phyloP scores from a whole-genome alignment of 2,113 vertebrate species.

The Coturnix japonica region DNA sequence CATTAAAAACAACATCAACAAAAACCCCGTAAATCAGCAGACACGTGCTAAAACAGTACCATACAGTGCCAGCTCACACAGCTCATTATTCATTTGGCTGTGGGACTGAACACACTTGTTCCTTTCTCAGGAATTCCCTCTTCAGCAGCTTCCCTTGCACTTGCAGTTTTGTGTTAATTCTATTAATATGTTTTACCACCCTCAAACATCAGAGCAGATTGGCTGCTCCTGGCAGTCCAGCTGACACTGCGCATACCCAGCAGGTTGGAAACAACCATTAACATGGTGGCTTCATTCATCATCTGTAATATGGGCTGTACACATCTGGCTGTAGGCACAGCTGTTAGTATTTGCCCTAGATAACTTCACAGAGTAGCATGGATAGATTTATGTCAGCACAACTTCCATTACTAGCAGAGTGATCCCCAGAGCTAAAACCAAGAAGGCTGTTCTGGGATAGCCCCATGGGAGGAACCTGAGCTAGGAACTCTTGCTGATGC shows the following conservation, averaged over 20 bases:
- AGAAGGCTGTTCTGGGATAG: not conserved
- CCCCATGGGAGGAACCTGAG: not conserved
- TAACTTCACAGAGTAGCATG: not conserved
- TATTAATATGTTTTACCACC: not conserved
- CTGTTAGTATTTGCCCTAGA: not conserved
- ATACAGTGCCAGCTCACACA: not conserved
- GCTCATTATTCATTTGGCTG: not conserved
- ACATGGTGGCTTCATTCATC: not conserved
- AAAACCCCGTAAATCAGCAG: not conserved
- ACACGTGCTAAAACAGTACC: not conserved
- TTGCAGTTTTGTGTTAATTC: not conserved
- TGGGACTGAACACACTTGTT: not conserved
- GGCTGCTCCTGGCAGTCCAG: not conserved
- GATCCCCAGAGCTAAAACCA: not conserved
- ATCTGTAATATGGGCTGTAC: not conserved
- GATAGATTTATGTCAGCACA: not conserved
- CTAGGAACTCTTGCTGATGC: not conserved
- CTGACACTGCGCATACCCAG: not conserved
- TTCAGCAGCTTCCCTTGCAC: not conserved
- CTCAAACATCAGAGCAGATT: not conserved
- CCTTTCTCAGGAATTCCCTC: not conserved
- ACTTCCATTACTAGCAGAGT: not conserved
- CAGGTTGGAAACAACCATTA: not conserved
- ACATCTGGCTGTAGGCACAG: not conserved
- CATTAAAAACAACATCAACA: not conserved